Base-by-base conservation (phyloP, 1,140 invertebrate species). In the Lepidurus couesii region DNA sequence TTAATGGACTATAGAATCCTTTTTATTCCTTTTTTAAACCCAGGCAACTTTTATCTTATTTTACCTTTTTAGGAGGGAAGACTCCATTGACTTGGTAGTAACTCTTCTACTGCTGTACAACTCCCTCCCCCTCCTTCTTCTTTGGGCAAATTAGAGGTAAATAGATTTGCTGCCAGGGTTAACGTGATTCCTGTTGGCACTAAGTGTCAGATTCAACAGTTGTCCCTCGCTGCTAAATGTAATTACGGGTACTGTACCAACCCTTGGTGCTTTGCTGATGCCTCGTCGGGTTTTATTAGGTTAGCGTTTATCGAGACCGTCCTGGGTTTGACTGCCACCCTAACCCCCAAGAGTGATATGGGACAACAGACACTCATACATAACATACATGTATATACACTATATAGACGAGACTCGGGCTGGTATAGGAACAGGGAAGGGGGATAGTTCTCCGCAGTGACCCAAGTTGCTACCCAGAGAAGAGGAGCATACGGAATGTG, bases 201-300 rank as follows among this genome's bases (percentile, higher is more conserved):
- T 65, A 65, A 65, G 53, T 65, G 53, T 65, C 53, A 65, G 53
- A 65, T 65, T 65, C 53, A 65, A 65, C 53, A 65, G 53, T 65
- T 65, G 53, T 65, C 53, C 53, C 53, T 65, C 21, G 53, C 53
- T 65, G 53, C 53, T 65, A 65, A 65, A 65, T 13, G 53, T 21
- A 65, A 65, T 65, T 65, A 65, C 53, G 53, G 53, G 53, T 65
- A 21, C 21, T 65, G 53, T 65, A 65, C 53, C 53, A 65, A 65
- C 53, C 53, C 53, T 21, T 3, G 16, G 53, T 4, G 53, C 53
- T n/a, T 21, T 65, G 53, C 53, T 65, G 53, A 65, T 65, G 53
- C 53, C 53, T 65, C 53, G 16, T 65, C 53, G 53, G 53, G n/a
- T 65, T 65, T 65, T 65, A 65, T 65, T 65, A 65, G 53, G 53